Base-by-base conservation (phyloP, 1,140 invertebrate genomes). In the Drosophila pallidifrons region DNA sequence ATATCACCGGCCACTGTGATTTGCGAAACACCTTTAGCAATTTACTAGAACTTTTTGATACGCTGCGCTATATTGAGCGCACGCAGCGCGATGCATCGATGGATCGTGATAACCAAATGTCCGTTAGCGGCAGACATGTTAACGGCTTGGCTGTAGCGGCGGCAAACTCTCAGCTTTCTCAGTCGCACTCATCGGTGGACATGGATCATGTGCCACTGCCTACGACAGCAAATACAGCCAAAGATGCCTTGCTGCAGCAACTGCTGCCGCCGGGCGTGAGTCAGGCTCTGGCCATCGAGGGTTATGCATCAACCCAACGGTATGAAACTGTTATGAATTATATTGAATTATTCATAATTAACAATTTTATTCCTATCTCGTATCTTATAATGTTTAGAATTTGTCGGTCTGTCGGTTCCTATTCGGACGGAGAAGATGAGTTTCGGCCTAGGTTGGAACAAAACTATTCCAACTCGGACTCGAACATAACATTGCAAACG, bases 21-120 rank as follows among this genome's bases (percentile, higher is more conserved):
- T 93, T 97, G 52, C 92, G 96, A 66, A 94, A 95, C 43, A 98
- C 96, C 0, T 93, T 98, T 81, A 94, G 94, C 1, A 97, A 97
- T 93, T 93, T 97, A 10, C 92, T 94, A 65, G 93, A 93, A n/a
- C 71, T 92, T 2, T 92, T 92, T 43, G 64, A 61, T 16, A 82
- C 75, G n/a, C 67, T 92, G n/a, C 76, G 77, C 11, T 70, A 81
- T 46, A 91, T 79, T 49, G 82, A 90, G 52, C 79, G 75, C 41
- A 80, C 74, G 1, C 83, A 91, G 28, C 68, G 75, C 20, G 74
- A 81, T 49, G 72, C 77, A n/a, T n/a, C 20, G 20, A 25, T 41
- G 8, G 82, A 91, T 25, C 30, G 63, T 1, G 54, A 51, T 20
- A 51, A 47, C 1, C 65, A 64, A 5, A 25, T 77, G 47, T 45